Base-by-base conservation (phyloP, 2,888 invertebrate species). In the Cheilosia impressa region DNA sequence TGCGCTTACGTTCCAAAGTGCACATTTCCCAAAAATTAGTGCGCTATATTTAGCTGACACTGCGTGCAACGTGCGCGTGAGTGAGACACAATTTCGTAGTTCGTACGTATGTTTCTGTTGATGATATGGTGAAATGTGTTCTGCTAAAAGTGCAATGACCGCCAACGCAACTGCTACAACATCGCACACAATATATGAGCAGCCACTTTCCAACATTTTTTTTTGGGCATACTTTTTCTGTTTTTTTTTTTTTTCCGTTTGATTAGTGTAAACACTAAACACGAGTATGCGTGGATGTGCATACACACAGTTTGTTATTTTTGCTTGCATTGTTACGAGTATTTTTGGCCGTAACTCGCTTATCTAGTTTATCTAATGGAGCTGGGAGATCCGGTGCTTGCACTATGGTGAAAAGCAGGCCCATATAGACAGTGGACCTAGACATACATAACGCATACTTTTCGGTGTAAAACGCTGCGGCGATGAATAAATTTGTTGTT, bases 71-170 rank as follows among this genome's bases (percentile, higher is more conserved):
- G 72, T 75, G 53, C 62, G 58, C 63, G 43, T 79, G 58, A 83
- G 58, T 63, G 73, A 68, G 57, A 66, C 38, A 72, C 55, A 55
- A 45, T 47, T 52, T 10, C 10, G 5, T 27, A 27, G 27, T 10
- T 34, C 10, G 10, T 10, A 34, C 34, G 34, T 34, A 38, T 50
- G 50, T 52, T 19, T 24, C 38, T 69, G 41, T 73, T 27, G 43
- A 62, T 58, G 57, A 65, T 41, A 72, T 71, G 69, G 73, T 83
- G 83, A 83, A 73, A 66, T 81, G 80, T 69, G 80, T 71, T 75
- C 75, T 71, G 84, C 80, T 62, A 85, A 80, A 85, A 85, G 84
- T 80, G 84, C 84, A 85, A 80, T 85, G 84, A 85, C 84, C 84
- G 84, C 84, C 75, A 84, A 75, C 80, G 65, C 80, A 79, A 80